Base-by-base conservation (phyloP, 2,113 vertebrate species). In the Pongo abelii region DNA sequence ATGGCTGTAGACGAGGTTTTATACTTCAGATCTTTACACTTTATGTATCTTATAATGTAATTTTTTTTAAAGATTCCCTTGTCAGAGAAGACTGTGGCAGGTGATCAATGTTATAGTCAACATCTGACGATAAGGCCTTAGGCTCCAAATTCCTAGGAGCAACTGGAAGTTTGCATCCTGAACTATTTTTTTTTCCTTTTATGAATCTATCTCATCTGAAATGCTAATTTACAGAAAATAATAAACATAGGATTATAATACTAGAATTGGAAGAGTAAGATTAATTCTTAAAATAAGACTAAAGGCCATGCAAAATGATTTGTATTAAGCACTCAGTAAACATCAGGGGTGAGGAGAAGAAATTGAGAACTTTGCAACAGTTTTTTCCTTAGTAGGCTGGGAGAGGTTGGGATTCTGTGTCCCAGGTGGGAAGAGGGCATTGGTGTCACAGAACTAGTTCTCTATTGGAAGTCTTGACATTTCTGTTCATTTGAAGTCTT, bases 401-500 rank as follows among this genome's bases (percentile, higher is more conserved):
- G 78, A 43, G 61, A 94, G 5, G 18, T 9, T 38, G 38, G 6
- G 10, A 57, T 8, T 67, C 14, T 17, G 17, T 81, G 46, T 38
- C 61, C 40, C 25, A n/a, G 27, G 22, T 16, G 81, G 55, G 40
- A 95, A 91, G 43, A 55, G 70, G 25, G 55, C 27, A 11, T 11
- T 35, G 35, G 30, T 30, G 35, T 69, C 32, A 67, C 5, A 80
- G 80, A 85, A 57, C 27, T 85, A 78, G 38, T 13, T 90, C 35
- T 85, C 8, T 16, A 43, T 48, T 96, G 25, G 74, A 89, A 94
- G 13, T 1, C 50, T 27, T 91, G 70, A 96, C 74, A 75, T 88
- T 11, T 5, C 46, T 74, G 18, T 84, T 95, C 43, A 40, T 30
- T 52, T 97, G 77, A 92, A 80, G 59, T n/a, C 95, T 97, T 61